Evolutionary conservation across 2,888 invertebrate genomes (phyloP).

Genomic region (Apamea sordens): DNA sequence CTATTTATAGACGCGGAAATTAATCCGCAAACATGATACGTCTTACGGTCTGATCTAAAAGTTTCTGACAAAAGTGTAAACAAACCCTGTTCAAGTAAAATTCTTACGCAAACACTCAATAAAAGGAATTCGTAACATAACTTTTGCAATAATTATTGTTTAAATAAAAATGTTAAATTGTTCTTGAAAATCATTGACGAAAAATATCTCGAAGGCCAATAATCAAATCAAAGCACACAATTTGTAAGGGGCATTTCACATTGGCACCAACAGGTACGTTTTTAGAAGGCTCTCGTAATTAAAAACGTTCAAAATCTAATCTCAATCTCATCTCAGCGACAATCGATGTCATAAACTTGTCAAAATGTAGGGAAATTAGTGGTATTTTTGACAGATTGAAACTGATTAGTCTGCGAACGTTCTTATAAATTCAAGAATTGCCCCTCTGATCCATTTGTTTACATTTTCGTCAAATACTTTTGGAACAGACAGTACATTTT

Average conservation of each 20-base stretch:
- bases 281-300: no score
- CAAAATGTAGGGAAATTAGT: no score
- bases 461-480: neutral
- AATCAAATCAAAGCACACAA: neutral
- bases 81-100: neutral
- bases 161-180: neutral
- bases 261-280: neutral
- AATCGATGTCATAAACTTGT: no score
- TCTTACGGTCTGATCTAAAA: no score
- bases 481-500: neutral
- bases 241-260: neutral
- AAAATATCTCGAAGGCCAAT: neutral
- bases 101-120: neutral
- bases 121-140: neutral
- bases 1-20: constrained; percentile 32
- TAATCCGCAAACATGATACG: neutral
- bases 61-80: neutral
- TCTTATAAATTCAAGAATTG: no score
- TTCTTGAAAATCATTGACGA: neutral
- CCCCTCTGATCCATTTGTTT: no score
- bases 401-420: no score
- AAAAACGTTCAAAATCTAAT: no score
- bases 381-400: no score
- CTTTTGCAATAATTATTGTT: no score
- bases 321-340: no score